Evolutionary conservation across 2,113 vertebrate genomes (phyloP).

Genomic region (Haemorhous mexicanus): DNA sequence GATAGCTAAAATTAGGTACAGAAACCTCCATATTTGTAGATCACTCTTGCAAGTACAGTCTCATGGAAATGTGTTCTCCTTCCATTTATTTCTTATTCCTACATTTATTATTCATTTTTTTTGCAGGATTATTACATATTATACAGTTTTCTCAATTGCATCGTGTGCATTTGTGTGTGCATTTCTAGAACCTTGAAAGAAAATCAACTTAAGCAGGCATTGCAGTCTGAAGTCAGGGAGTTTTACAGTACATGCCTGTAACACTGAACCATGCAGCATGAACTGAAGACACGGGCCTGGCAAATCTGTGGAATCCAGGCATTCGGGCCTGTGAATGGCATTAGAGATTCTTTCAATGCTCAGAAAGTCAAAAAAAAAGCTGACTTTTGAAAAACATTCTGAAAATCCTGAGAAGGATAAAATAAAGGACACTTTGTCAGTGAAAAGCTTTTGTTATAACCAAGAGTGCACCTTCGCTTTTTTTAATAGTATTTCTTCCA

Average conservation of each 20-base stretch:
- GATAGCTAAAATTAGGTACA: background rate
- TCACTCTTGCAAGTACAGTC: background rate
- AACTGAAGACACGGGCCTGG: background rate
- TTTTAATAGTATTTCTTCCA: background rate
- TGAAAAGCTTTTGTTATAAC: background rate
- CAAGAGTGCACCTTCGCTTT: background rate
- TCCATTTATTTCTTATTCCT: background rate
- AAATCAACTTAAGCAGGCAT: background rate
- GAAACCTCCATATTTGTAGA: background rate
- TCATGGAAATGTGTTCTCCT: background rate
- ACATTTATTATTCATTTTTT: background rate
- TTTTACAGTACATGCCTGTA: background rate
- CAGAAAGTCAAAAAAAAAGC: background rate
- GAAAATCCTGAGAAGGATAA: background rate
- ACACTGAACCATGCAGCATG: background rate
- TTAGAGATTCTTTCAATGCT: background rate
- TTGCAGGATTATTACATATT: background rate
- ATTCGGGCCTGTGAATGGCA: background rate
- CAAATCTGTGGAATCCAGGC: background rate
- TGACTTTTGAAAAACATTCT: conserved; percentile 13
- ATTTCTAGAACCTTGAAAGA: background rate
- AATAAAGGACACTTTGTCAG: background rate
- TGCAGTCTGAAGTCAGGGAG: background rate
- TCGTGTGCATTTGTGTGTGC: background rate
- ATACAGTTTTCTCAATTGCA: background rate